These are phyloP conservation scores for Papilio helenus DNA, from an alignment of 1,140 invertebrate species.

Conservation along the genomic window DNA sequence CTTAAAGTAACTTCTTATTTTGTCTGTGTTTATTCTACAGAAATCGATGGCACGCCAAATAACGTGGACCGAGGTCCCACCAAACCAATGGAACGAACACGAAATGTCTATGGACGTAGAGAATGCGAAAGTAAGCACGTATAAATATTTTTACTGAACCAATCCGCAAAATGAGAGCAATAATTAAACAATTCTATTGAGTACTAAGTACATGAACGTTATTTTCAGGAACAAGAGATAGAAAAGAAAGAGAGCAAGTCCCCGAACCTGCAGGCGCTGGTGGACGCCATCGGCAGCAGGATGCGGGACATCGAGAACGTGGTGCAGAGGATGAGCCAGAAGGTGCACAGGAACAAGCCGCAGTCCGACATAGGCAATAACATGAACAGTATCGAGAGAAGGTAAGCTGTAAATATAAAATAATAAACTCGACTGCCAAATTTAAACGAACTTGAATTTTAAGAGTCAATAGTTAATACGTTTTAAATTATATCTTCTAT, in stretches of 20 bases:
- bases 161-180: too few species aligned
- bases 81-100: constrained; percentile 61
- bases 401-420: too few species aligned
- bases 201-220: too few species aligned
- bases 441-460: too few species aligned
- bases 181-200: too few species aligned
- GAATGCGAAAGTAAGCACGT: constrained; percentile 35
- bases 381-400: constrained; percentile 47
- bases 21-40: background rate
- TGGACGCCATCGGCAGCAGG: constrained; percentile 68
- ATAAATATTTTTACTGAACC: background rate
- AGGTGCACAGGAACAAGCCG: constrained; percentile 53
- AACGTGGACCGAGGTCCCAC: constrained; percentile 62
- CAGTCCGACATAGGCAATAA: background rate
- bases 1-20: background rate
- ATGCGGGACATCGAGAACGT: constrained; percentile 70
- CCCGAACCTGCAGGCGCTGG: constrained; percentile 59
- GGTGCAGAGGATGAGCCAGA: constrained; percentile 69
- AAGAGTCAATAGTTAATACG: too few species aligned
- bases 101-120: constrained; percentile 48
- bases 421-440: too few species aligned
- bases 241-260: constrained; percentile 55
- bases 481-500: too few species aligned
- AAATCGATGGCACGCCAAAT: constrained; percentile 41
- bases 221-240: constrained; percentile 38